phyloP scores from a whole-genome alignment of 1,140 invertebrate species.

The Drosophila chauvacae region DNA sequence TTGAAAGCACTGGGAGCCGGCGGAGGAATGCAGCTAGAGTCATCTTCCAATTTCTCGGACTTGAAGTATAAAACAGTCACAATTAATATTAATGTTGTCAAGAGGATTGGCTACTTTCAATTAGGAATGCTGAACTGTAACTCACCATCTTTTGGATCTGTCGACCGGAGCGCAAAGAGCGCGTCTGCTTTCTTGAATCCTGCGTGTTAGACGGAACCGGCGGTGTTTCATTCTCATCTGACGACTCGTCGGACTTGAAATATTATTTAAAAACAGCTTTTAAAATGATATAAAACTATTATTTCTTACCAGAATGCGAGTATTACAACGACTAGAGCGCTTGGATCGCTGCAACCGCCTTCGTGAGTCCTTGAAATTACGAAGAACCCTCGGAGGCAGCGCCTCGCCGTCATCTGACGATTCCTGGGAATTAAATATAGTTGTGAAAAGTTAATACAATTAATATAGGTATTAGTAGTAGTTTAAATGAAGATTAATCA shows the following conservation, averaged over 20 bases:
- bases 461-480: background rate
- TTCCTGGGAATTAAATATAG: background rate
- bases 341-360: background rate
- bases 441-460: background rate
- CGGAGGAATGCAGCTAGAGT: background rate
- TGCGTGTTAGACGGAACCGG: background rate
- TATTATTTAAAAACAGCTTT: background rate
- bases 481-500: background rate
- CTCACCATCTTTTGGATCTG: background rate
- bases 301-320: background rate
- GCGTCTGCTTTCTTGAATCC: background rate
- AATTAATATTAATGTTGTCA: background rate
- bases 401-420: background rate
- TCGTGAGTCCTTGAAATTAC: background rate
- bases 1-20: background rate
- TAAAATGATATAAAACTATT: background rate
- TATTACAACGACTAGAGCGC: conserved; percentile 1
- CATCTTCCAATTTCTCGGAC: background rate
- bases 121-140: background rate
- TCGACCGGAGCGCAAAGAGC: background rate
- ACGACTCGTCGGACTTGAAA: background rate
- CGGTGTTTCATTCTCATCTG: background rate
- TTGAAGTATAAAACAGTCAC: background rate
- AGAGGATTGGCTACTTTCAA: too few species aligned
- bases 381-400: background rate